phyloP scores from a whole-genome alignment of 2,888 invertebrate species.

The Amiota minor region DNA sequence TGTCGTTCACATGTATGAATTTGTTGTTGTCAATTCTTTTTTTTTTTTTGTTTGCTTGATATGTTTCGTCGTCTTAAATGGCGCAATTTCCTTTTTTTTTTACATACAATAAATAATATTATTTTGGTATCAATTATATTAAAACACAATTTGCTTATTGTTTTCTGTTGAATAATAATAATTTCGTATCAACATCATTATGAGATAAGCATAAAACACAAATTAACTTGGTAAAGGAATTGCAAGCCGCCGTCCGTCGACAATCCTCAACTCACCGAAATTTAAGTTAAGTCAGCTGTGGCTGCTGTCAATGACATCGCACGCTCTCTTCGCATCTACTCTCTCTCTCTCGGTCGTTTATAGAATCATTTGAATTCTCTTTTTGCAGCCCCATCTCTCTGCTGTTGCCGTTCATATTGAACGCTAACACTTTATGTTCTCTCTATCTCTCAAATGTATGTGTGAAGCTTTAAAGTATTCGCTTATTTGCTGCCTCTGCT shows the following conservation, averaged over 20 bases:
- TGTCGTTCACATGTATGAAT: background rate
- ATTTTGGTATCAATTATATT: background rate
- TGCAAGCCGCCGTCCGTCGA: too few relatives aligned
- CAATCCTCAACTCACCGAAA: too few relatives aligned
- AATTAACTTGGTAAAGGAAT: too few relatives aligned
- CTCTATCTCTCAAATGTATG: constrained; percentile 33
- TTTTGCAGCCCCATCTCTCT: too few relatives aligned
- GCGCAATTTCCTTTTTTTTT: background rate
- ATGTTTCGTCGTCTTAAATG: background rate
- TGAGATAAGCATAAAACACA: too few relatives aligned
- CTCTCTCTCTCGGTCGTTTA: constrained; percentile 13
- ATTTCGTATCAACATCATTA: background rate
- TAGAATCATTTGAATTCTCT: background rate
- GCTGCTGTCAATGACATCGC: constrained; percentile 12
- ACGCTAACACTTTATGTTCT: constrained; percentile 29
- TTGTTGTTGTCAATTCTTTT: too few relatives aligned
- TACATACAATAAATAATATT: background rate
- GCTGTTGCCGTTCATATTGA: too few relatives aligned
- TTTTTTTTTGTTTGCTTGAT: background rate
- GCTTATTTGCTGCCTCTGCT: constrained; percentile 19
- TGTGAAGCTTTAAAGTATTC: constrained; percentile 37
- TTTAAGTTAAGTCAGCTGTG: background rate
- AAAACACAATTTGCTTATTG: background rate
- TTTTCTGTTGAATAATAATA: background rate
- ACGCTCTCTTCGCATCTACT: constrained; percentile 31